Conservation (phyloP, 2,113 vertebrate species). For the Alouatta palliata region DNA sequence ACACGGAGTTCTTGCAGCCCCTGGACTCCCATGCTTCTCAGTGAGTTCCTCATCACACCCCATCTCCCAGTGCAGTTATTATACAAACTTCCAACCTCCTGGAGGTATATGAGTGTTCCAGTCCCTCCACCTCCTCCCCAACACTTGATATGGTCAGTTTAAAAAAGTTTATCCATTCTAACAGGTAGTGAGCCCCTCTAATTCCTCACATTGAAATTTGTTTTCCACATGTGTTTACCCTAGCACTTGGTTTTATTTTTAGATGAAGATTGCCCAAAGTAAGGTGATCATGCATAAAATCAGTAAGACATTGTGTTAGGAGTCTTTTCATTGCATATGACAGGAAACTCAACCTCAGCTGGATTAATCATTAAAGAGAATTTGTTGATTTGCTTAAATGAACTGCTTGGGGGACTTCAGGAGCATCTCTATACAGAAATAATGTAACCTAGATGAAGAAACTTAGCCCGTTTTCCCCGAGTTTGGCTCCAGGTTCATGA, state of each 20-base stretch:
- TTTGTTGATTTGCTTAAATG: neutral
- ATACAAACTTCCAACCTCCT: neutral
- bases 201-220: neutral
- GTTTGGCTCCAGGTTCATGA: neutral
- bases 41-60: neutral
- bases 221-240: neutral
- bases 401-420: neutral
- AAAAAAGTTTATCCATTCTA: neutral
- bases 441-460: neutral
- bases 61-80: neutral
- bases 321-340: neutral
- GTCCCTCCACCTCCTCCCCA: neutral
- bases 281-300: neutral
- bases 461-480: neutral
- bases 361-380: neutral
- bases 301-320: neutral
- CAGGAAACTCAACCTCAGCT: neutral
- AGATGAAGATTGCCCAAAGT: neutral
- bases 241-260: neutral
- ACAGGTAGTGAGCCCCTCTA: neutral
- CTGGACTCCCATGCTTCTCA: neutral
- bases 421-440: neutral
- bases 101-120: neutral
- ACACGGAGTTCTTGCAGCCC: neutral
- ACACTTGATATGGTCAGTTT: neutral